Evolutionary conservation across 2,888 invertebrate species (phyloP).

Genomic region (Odiellus spinosus): DNA sequence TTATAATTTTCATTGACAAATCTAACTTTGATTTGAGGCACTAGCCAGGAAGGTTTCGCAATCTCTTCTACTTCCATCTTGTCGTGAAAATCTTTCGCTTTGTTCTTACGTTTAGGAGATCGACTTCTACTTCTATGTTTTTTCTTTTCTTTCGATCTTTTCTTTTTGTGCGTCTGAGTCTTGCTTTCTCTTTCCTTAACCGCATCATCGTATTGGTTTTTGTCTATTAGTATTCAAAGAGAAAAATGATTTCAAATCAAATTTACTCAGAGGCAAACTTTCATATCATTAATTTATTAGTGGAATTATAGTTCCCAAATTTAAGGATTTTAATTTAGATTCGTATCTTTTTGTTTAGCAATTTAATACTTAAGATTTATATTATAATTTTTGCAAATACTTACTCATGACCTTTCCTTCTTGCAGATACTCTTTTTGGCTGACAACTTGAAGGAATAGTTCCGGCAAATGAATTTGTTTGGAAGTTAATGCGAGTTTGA

Average conservation of each 20-base stretch:
- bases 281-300: too few relatives aligned
- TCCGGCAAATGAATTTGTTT: constrained; percentile 55
- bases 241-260: too few relatives aligned
- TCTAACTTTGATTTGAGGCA: constrained; percentile 29
- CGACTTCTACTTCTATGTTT: constrained; percentile 2
- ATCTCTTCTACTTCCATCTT: too few relatives aligned
- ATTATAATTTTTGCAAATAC: too few relatives aligned
- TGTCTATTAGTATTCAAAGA: too few relatives aligned
- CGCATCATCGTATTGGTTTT: constrained; percentile 16
- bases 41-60: constrained; percentile 23
- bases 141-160: constrained; percentile 1
- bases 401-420: constrained; percentile 76
- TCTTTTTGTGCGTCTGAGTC: not conserved
- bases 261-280: too few relatives aligned
- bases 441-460: constrained; percentile 56
- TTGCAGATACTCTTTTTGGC: constrained; percentile 59
- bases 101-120: constrained; percentile 3
- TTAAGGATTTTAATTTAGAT: too few relatives aligned
- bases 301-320: too few relatives aligned
- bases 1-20: constrained; percentile 29
- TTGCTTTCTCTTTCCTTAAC: constrained; percentile 12
- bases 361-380: too few relatives aligned
- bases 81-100: not conserved
- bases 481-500: constrained; percentile 53
- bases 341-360: too few relatives aligned